Evolutionary conservation across 2,888 invertebrate species (phyloP).

Genomic region (Sarcophaga rosellei): DNA sequence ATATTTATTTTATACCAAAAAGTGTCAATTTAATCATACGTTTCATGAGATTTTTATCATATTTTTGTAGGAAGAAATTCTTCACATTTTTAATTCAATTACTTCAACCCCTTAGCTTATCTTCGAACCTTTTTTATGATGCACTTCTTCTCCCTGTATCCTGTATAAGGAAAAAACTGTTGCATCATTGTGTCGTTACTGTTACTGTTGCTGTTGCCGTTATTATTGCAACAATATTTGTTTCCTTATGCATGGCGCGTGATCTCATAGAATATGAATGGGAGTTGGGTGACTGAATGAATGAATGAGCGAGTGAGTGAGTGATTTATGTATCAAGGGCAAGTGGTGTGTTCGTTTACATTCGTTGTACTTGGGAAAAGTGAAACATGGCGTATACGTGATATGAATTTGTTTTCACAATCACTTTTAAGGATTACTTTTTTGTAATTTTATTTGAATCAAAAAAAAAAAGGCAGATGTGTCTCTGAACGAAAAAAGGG

Average conservation of each 20-base stretch:
- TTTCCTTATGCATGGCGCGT: neutral
- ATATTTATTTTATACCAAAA: too few relatives aligned
- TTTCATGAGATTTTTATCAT: too few relatives aligned
- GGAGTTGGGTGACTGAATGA: neutral
- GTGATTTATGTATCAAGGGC: slow-evolving; percentile 46
- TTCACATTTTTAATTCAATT: too few relatives aligned
- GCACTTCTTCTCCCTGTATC: too few relatives aligned
- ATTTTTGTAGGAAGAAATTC: too few relatives aligned
- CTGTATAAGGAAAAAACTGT: slow-evolving; percentile 5
- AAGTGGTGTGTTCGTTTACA: neutral
- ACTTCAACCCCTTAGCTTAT: too few relatives aligned
- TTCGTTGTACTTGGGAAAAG: neutral
- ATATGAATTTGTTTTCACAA: slow-evolving; percentile 45
- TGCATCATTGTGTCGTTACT: slow-evolving; percentile 25
- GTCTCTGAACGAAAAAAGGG: too few relatives aligned
- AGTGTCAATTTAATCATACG: too few relatives aligned
- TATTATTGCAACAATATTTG: slow-evolving; percentile 23
- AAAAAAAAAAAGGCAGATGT: too few relatives aligned
- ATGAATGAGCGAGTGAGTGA: neutral
- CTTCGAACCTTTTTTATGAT: too few relatives aligned
- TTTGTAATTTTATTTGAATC: too few relatives aligned
- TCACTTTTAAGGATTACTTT: slow-evolving; percentile 28
- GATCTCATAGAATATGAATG: too few relatives aligned
- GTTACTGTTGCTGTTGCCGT: neutral
- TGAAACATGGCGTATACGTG: slow-evolving; percentile 63